Percentiles rank a stretch among this genome's conserved stretches.
These are phyloP conservation scores for Lasius fuliginosus DNA, from an alignment of 2,888 invertebrate species.

Conservation along the genomic window DNA sequence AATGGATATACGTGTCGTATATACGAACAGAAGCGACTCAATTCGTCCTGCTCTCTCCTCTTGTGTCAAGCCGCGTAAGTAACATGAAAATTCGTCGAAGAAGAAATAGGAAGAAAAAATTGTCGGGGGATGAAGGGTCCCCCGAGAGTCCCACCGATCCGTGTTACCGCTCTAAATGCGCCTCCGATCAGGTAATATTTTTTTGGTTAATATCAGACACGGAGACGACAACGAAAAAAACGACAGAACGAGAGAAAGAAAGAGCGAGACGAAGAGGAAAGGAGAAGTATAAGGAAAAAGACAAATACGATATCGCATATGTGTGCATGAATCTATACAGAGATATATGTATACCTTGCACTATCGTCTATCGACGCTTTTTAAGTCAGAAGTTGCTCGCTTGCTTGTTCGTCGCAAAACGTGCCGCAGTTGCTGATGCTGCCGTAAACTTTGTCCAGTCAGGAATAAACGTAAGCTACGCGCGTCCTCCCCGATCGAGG, in stretches of 20 bases:
- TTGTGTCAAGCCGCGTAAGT: slow-evolving; percentile 2
- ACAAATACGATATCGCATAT: neutral
- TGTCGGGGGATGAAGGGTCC: neutral
- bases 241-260: neutral
- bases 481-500: neutral
- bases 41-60: slow-evolving; percentile 70
- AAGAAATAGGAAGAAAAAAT: slow-evolving; percentile 36
- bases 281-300: neutral
- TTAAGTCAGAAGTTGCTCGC: slow-evolving; percentile 43
- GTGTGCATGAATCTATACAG: neutral
- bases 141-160: neutral
- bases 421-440: slow-evolving; percentile 33
- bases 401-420: slow-evolving; percentile 25
- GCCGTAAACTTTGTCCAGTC: neutral
- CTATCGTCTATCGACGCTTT: slow-evolving; percentile 32
- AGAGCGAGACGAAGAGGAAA: neutral
- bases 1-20: slow-evolving; percentile 67
- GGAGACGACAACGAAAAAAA: neutral
- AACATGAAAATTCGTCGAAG: slow-evolving; percentile 47
- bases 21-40: slow-evolving; percentile 77
- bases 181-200: slow-evolving; percentile 51
- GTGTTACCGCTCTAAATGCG: slow-evolving; percentile 58
- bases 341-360: neutral
- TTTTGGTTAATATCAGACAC: slow-evolving; percentile 20
- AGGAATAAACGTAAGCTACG: neutral